Conservation (phyloP, 1,140 invertebrate species). For the Aphaenogaster floridana region DNA sequence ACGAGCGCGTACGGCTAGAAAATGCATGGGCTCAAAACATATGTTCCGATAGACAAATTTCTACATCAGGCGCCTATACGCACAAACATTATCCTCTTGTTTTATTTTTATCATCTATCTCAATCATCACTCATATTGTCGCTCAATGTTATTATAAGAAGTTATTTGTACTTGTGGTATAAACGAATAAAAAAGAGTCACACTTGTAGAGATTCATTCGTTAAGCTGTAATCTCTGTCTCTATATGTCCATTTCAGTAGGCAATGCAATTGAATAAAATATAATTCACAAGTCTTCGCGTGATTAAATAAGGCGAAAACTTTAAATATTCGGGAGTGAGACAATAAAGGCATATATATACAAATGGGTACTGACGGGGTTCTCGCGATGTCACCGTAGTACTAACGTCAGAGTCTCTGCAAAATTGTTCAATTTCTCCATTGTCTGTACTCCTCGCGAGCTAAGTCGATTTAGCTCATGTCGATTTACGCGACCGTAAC, state of each 20-base stretch:
- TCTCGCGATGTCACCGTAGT: not conserved
- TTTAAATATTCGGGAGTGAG: not conserved
- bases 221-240: not conserved
- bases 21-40: conserved; percentile 4
- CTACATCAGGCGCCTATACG: not conserved
- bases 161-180: not conserved
- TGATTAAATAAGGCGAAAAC: conserved; percentile 51
- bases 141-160: not conserved
- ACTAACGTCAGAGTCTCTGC: conserved; percentile 39
- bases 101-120: not conserved
- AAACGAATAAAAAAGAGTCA: not conserved
- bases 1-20: conserved; percentile 25
- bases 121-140: not conserved
- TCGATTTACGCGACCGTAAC: conserved; percentile 56
- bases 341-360: conserved; percentile 7
- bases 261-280: not conserved
- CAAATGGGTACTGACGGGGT: conserved; percentile 27
- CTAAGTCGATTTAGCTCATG: conserved; percentile 36
- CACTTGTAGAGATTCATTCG: not conserved
- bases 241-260: not conserved
- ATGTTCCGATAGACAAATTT: conserved; percentile 25
- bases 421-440: conserved; percentile 58
- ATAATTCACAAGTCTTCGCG: not conserved
- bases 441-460: conserved; percentile 1
- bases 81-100: not conserved